Evolutionary conservation across 2,797 vertebrate species (phyloP).

Genomic region (Esox lucius): DNA sequence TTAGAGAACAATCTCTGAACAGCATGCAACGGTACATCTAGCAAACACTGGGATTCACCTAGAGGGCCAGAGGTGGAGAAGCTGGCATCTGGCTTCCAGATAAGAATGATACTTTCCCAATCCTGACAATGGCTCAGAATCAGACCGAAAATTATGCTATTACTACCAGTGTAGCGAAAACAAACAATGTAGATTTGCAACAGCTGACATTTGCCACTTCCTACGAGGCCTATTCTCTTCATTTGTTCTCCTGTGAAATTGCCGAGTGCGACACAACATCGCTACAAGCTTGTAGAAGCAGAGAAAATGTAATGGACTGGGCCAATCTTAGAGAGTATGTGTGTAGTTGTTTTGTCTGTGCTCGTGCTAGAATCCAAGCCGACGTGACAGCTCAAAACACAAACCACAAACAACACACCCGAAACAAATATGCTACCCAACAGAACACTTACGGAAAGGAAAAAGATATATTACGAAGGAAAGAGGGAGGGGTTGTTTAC

Average conservation of each 20-base stretch:
- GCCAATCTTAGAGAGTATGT: conserved; percentile 38
- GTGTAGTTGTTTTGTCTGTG: conserved; percentile 46
- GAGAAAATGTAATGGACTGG: conserved; percentile 47
- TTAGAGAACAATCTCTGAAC: conserved; percentile 66
- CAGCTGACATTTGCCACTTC: conserved; percentile 75
- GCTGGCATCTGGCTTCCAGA: conserved; percentile 65
- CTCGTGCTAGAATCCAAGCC: conserved; percentile 28
- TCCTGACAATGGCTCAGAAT: conserved; percentile 68
- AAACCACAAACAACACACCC: conserved; percentile 31
- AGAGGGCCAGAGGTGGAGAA: conserved; percentile 66
- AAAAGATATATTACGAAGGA: conserved; percentile 2
- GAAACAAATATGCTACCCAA: conserved; percentile 32
- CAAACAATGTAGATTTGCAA: conserved; percentile 71
- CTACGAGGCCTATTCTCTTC: conserved; percentile 63
- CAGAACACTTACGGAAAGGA: conserved; percentile 34
- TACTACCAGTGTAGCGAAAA: conserved; percentile 66
- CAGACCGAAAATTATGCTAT: conserved; percentile 68
- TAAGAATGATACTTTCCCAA: conserved; percentile 73
- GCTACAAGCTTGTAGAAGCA: conserved; percentile 12
- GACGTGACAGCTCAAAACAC: conserved; percentile 46
- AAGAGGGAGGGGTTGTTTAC: conserved; percentile 27
- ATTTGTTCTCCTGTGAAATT: conserved; percentile 69
- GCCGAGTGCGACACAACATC: conserved; percentile 32
- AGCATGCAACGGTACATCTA: conserved; percentile 57
- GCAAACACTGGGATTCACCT: conserved; percentile 68